Evolutionary conservation across 2,888 invertebrate genomes (phyloP), one percentile per base, ranked within the genome.

Genomic region (Drosophila planitibia): DNA sequence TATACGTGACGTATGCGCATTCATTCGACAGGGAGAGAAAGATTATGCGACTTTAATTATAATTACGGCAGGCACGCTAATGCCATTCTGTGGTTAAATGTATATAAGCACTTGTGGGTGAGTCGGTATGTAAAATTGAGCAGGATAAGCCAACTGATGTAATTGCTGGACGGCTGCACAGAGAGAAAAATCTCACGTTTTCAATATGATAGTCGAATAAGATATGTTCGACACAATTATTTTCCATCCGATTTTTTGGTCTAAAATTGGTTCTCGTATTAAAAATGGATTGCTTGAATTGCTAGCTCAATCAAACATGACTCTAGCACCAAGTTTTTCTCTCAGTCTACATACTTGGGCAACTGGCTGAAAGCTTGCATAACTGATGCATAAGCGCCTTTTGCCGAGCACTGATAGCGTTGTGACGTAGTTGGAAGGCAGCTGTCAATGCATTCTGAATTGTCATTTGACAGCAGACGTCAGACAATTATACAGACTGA

Each of bases 1-100:
- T 53, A n/a, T 16, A 14, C 10, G 33, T 33, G 5, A 16, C n/a
- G 35, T 25, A 25, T 16, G 10, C 22, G 3, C 16, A 16, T 28
- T 5, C 28, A 28, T 49, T 49, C 25, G 10, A 25, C 16, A 19
- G 25, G 4, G 53, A 60, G 49, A 58, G 37, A 59, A 54, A 30
- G 60, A 70, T 84, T 79, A 84, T 84, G 71, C 60, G 76, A 74
- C 80, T 80, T 80, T 87, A 80, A 90, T 85, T 88, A 90, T 85
- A 90, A 88, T 82, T 78, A 60, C 71, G 61, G 76, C 76, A 68
- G 80, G 55, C 55, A 33, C 47, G 55, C 76, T 71, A 85, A 89
- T 80, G 74, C 75, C 54, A 57, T 70, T 62, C 54, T 70, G 63
- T 32, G 74, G 59, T 32, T 55, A 7, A 19, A 33, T n/a, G 28